phyloP scores from a whole-genome alignment of 2,797 vertebrate genomes.

The Remorina albescens region DNA sequence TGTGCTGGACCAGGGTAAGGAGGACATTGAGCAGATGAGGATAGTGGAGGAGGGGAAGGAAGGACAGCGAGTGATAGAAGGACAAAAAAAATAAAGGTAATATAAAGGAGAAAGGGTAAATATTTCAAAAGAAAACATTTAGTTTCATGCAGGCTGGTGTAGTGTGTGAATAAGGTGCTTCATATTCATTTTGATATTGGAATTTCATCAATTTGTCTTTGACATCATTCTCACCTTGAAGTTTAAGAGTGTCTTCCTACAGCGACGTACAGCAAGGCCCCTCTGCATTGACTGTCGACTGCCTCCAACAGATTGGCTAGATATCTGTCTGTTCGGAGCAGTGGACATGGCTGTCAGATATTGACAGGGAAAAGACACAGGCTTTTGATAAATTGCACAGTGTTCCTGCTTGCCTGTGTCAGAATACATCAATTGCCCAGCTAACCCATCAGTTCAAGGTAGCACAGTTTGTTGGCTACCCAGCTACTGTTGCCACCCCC shows the following conservation, averaged over 20 bases:
- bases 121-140: not conserved
- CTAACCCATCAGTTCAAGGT: conserved; percentile 81
- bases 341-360: conserved; percentile 70
- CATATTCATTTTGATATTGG: not conserved
- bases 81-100: conserved; percentile 1
- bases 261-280: conserved; percentile 6
- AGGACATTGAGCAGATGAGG: conserved; percentile 49
- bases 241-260: not conserved
- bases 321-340: conserved; percentile 58
- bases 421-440: conserved; percentile 81
- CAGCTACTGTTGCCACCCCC: conserved; percentile 37
- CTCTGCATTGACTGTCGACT: conserved; percentile 34
- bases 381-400: conserved; percentile 81
- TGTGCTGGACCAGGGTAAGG: conserved; percentile 53
- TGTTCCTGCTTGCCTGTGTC: conserved; percentile 68
- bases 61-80: conserved; percentile 12
- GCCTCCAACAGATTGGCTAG: conserved; percentile 55
- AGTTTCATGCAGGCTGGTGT: not conserved
- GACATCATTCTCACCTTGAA: conserved; percentile 12
- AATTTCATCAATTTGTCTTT: not conserved
- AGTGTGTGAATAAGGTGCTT: conserved; percentile 3
- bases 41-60: conserved; percentile 55
- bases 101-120: not conserved
- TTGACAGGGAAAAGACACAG: conserved; percentile 72
- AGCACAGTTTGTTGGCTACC: conserved; percentile 54